These are phyloP conservation scores for Tapirus indicus DNA, from an alignment of 2,797 vertebrate genomes.

Conservation along the genomic window DNA sequence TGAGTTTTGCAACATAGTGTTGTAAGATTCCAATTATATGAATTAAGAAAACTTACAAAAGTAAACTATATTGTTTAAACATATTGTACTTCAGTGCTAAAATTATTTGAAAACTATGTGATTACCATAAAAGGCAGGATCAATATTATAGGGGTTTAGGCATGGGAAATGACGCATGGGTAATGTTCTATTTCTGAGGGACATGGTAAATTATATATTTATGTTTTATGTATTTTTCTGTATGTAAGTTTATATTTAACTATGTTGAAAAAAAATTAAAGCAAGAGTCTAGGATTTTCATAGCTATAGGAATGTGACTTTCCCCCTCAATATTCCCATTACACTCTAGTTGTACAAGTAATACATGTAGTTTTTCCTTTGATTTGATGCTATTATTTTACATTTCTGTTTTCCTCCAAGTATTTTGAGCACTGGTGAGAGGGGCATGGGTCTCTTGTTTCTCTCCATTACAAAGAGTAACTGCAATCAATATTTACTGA, in stretches of 20 bases:
- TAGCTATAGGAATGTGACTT: not conserved
- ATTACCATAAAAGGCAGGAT: not conserved
- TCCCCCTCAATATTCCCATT: not conserved
- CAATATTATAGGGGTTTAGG: not conserved
- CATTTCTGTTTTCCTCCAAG: not conserved
- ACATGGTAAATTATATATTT: not conserved
- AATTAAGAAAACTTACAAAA: not conserved
- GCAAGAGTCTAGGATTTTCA: not conserved
- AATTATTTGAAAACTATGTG: not conserved
- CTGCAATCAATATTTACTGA: not conserved
- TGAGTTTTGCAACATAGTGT: not conserved
- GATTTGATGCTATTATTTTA: not conserved
- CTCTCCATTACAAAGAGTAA: not conserved
- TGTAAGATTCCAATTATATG: not conserved
- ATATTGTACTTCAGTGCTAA: not conserved
- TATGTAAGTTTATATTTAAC: not conserved
- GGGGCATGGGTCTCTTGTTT: not conserved
- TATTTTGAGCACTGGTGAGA: not conserved
- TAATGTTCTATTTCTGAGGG: not conserved
- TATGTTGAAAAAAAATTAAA: not conserved
- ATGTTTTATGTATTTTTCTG: not conserved
- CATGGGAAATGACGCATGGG: not conserved
- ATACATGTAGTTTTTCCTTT: not conserved
- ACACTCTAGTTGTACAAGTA: not conserved
- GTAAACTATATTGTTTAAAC: not conserved